Evolutionary conservation across 2,113 vertebrate genomes (phyloP), one percentile per base, ranked within the genome.

Genomic region (Eublepharis macularius): DNA sequence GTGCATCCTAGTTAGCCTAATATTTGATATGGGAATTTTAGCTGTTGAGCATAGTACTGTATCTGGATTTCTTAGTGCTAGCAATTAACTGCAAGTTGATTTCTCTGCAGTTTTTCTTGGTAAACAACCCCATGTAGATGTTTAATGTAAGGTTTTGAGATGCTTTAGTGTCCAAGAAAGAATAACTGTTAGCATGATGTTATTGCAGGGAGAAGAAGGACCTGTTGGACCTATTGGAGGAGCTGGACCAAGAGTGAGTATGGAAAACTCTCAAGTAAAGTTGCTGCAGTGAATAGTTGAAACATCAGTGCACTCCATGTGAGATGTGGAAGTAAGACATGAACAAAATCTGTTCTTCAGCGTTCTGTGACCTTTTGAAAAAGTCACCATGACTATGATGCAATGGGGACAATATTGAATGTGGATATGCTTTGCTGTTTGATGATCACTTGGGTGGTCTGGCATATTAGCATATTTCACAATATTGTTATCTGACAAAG

Each of bases 141-240:
- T 83, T 66, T 32, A 65, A 1, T 57, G 76, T 78, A 3, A 26
- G 39, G n/a, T 39, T 4, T 81, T 81, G 87, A 32, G 39, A 34
- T 85, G 80, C 88, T 36, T 74, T 70, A 32, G 1, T 12, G 21
- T 87, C 34, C 57, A 87, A 68, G 74, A 68, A 87, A 29, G 83
- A 39, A 1, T 65, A 34, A 75, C 2, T 75, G 36, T 57, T 86
- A 83, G 2, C 76, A n/a, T 92, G 6, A 73, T 94, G 86, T 92
- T 86, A 88, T 94, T 91, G 94, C 76, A 99, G 99, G 99, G 99
- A 86, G 98, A 98, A 91, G 97, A 98, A 95, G 99, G 99, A 95
- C 97, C 97, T 83, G 29, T 93, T 66, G 99, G 99, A 93, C 96
- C 97, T 82, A 90, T 93, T 88, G 98, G 99, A 92, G 96, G 91